Evolutionary conservation across 2,797 vertebrate species (phyloP), one percentile per base, ranked within the genome.

Genomic region (Phoxinus dragarum): DNA sequence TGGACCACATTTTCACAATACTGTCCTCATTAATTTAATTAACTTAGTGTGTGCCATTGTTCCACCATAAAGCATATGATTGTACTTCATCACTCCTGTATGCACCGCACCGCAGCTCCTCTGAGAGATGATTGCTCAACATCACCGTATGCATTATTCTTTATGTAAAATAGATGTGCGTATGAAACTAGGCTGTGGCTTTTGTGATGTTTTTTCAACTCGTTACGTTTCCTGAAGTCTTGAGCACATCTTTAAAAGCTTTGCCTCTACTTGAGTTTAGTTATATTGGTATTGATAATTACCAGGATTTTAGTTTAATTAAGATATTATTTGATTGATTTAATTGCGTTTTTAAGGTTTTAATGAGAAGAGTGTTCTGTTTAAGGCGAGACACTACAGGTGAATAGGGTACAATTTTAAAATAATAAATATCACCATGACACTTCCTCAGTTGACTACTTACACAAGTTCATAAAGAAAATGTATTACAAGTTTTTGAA

Each of bases 251-350:
- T 89, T 52, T 89, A 52, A 78, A 66, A 81, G 80, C 44, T 56
- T 80, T 47, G 44, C 40, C 49, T 68, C 52, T 14, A 14, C 69
- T 74, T 88, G 82, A 38, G 89, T 92, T 87, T 91, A 89, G 90
- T 86, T 88, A 85, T 86, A 84, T 90, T 87, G 84, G 84, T 47
- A 3, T 44, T 12, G 81, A 90, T 92, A 89, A 91, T 89, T 92
- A 91, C 92, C 91, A 93, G 91, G 93, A 4, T 12, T 71, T 71
- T 14, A 42, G 38, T 71, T 40, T 69, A 23, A 23, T 2, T 40
- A 0, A 21, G 1, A 11, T 2, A 23, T 12, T 69, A 12, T 69
- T 40, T 42, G 10, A n/a, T 23, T 42, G 21, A 40, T 36, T 12
- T 40, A 0, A n/a, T 71, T 42, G 38, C 8, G 0, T 71, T 14